phyloP scores from a whole-genome alignment of 2,113 vertebrate species.

The Fregetta grallaria region DNA sequence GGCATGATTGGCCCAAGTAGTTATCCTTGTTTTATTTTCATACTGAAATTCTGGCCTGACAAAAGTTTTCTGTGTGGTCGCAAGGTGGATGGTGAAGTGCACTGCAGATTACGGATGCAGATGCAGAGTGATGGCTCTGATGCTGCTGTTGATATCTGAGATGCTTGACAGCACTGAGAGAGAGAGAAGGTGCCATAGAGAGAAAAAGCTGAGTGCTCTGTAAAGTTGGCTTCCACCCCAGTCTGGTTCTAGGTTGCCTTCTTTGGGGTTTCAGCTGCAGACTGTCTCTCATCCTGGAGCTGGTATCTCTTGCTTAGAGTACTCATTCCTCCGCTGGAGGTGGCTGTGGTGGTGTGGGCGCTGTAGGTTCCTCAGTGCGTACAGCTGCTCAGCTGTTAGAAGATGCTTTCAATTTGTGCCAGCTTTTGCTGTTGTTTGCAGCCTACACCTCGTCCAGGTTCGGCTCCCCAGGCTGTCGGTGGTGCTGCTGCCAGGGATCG shows the following conservation, averaged over 20 bases:
- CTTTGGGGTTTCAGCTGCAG: not conserved
- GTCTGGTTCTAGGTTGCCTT: not conserved
- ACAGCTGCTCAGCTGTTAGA: not conserved
- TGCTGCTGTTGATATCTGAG: not conserved
- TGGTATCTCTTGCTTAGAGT: not conserved
- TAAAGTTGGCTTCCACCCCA: not conserved
- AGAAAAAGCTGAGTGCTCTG: rapidly evolving
- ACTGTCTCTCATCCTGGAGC: not conserved
- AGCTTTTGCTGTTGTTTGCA: not conserved
- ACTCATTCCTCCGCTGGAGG: not conserved
- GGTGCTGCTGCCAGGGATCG: not conserved
- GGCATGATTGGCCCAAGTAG: rapidly evolving
- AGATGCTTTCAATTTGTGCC: not conserved
- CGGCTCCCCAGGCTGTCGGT: not conserved
- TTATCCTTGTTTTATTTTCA: rapidly evolving
- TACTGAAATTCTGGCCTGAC: rapidly evolving
- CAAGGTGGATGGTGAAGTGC: not conserved
- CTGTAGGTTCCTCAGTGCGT: rapidly evolving
- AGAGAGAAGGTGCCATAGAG: not conserved
- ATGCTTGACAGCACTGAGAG: not conserved
- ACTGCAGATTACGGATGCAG: not conserved
- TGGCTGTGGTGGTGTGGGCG: not conserved
- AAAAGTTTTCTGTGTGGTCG: not conserved
- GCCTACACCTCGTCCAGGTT: not conserved
- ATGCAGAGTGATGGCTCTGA: not conserved